phyloP scores from a whole-genome alignment of 2,888 invertebrate species.

The Lochmaea crataegi region DNA sequence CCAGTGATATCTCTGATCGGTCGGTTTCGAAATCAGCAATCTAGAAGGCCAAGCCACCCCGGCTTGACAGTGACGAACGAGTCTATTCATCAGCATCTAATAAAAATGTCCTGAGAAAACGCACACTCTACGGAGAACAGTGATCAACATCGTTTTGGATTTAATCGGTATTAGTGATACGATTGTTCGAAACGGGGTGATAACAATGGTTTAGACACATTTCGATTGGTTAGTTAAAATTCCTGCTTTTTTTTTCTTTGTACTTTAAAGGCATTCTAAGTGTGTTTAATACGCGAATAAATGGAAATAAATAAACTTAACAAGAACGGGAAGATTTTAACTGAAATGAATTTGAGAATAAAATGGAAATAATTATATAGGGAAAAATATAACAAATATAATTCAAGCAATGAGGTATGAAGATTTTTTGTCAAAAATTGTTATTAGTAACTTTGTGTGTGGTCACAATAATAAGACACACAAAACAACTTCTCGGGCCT shows the following conservation, averaged over 20 bases:
- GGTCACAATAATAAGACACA: too few relatives aligned
- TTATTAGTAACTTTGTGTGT: too few relatives aligned
- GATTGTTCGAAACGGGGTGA: constrained; percentile 7
- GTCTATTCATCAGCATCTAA: constrained; percentile 53
- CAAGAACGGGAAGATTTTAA: too few relatives aligned
- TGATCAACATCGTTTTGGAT: constrained; percentile 25
- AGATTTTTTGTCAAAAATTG: too few relatives aligned
- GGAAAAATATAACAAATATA: too few relatives aligned
- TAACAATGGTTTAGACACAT: constrained; percentile 2
- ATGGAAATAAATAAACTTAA: too few relatives aligned
- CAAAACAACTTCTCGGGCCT: too few relatives aligned
- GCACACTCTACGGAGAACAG: constrained; percentile 29
- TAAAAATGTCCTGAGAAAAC: constrained; percentile 53
- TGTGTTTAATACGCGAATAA: too few relatives aligned
- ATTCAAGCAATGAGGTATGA: too few relatives aligned
- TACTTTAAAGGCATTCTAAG: background rate
- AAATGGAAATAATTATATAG: too few relatives aligned
- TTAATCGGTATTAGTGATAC: constrained; percentile 26
- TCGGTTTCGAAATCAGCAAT: constrained; percentile 49
- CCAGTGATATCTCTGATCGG: constrained; percentile 43
- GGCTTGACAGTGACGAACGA: constrained; percentile 57
- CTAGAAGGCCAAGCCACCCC: constrained; percentile 52
- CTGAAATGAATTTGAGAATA: too few relatives aligned
- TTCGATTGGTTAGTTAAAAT: constrained; percentile 1
- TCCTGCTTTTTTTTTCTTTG: background rate